Conservation (phyloP, 2,888 invertebrate genomes). For the Habroteleia sp. region DNA sequence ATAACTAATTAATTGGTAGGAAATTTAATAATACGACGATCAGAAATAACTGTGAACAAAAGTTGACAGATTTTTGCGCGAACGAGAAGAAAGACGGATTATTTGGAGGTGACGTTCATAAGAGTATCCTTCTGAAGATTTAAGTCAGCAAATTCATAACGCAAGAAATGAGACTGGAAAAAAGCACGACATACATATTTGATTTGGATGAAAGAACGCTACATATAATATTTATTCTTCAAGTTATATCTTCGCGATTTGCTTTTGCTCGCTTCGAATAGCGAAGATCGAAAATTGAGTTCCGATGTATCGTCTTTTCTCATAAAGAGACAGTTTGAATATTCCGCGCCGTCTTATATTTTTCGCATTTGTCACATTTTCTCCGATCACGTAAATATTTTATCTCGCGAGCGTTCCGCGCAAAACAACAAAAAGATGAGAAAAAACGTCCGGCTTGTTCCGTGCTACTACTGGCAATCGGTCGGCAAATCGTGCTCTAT, state of each 20-base stretch:
- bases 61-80: constrained; percentile 7
- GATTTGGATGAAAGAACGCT: constrained; percentile 50
- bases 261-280: constrained; percentile 24
- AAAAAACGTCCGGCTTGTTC: constrained; percentile 1
- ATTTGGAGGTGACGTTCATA: constrained; percentile 32
- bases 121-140: constrained; percentile 35
- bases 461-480: constrained; percentile 19
- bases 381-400: constrained; percentile 56
- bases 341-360: constrained; percentile 51
- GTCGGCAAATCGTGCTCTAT: neutral
- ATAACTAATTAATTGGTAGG: constrained; percentile 24
- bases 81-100: constrained; percentile 6
- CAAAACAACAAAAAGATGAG: constrained; percentile 13
- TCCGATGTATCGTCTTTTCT: constrained; percentile 32
- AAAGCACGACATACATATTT: constrained; percentile 41
- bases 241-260: constrained; percentile 48
- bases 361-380: constrained; percentile 57
- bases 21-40: constrained; percentile 34
- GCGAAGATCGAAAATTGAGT: constrained; percentile 57
- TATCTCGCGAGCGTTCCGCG: constrained; percentile 18
- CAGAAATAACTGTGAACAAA: constrained; percentile 16
- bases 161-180: constrained; percentile 45
- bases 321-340: constrained; percentile 55
- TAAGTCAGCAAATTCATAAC: constrained; percentile 42
- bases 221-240: constrained; percentile 53